Base-by-base conservation (phyloP, 2,797 vertebrate species). In the Liparis tanakae region DNA sequence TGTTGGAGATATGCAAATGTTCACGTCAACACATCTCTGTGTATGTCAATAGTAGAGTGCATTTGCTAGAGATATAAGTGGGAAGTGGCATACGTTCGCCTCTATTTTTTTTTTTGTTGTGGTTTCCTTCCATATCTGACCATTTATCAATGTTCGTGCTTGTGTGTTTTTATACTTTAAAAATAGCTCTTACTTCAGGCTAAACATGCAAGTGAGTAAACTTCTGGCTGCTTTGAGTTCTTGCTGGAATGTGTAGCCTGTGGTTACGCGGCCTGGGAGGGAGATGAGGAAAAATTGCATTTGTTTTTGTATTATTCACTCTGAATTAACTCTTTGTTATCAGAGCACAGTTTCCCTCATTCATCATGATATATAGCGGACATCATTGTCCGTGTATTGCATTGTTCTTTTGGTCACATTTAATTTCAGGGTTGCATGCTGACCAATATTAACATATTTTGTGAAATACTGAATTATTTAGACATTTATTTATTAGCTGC, bases 291-390 rank as follows among this genome's bases (percentile, higher is more conserved):
- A 85, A 68, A 88, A 83, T 72, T 63, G 83, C 67, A 72, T 65
- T 83, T 87, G 60, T 70, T 76, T 74, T 44, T 50, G 41, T 50
- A 80, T 67, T 15, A 72, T 60, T 80, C 25, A 25, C 67, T 78
- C 46, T 88, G 85, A 91, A 88, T 84, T 69, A 87, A 64, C 34
- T 79, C 83, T 75, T 88, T 86, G 85, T 88, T 80, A 65, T 80
- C 69, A 12, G 57, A 41, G 64, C 63, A 18, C 44, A 63, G 56
- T 36, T 71, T 70, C 53, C 65, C 30, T 83, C 65, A 54, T 46
- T 51, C 67, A 69, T 67, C 46, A 18, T 57, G 46, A 61, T 62
- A 55, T 9, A 54, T 43, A 75, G 58, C 57, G 67, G 43, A 30
- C 25, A 30, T 30, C 25, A 30, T 30, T 56, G 54, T 43, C 48